Conservation (phyloP, 2,113 vertebrate species). For the Australoheros scitulus region DNA sequence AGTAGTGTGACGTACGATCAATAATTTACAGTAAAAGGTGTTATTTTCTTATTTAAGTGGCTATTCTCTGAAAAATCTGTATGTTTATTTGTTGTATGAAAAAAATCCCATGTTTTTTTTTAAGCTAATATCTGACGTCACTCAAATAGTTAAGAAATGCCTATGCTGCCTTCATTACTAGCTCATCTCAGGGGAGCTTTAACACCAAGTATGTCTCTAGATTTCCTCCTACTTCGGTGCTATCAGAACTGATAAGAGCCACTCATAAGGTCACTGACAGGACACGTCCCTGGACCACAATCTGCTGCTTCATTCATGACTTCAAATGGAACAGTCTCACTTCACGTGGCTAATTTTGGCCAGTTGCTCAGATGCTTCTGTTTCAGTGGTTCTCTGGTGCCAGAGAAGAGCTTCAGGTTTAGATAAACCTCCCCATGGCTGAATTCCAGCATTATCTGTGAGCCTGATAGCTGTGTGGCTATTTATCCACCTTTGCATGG, state of each 20-base stretch:
- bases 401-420: conserved; percentile 70
- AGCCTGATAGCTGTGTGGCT: conserved; percentile 49
- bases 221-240: conserved; percentile 43
- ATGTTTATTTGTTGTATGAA: not conserved
- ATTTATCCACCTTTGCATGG: conserved; percentile 37
- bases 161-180: conserved; percentile 49
- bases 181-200: conserved; percentile 36
- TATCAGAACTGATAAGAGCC: conserved; percentile 68
- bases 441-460: conserved; percentile 78
- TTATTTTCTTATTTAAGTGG: not conserved
- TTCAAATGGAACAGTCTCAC: conserved; percentile 72
- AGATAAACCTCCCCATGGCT: conserved; percentile 70
- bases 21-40: not conserved
- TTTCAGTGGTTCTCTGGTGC: conserved; percentile 65
- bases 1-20: not conserved
- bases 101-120: not conserved
- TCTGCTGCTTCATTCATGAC: conserved; percentile 62
- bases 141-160: conserved; percentile 46
- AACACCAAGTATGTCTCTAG: conserved; percentile 55
- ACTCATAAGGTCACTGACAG: conserved; percentile 59
- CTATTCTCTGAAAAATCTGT: not conserved
- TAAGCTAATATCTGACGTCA: conserved; percentile 10
- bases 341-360: conserved; percentile 78
- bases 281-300: conserved; percentile 29
- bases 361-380: conserved; percentile 61